Evolutionary conservation across 2,113 vertebrate genomes (phyloP), one percentile per base, ranked within the genome.

Genomic region (Ploceus nigricollis): DNA sequence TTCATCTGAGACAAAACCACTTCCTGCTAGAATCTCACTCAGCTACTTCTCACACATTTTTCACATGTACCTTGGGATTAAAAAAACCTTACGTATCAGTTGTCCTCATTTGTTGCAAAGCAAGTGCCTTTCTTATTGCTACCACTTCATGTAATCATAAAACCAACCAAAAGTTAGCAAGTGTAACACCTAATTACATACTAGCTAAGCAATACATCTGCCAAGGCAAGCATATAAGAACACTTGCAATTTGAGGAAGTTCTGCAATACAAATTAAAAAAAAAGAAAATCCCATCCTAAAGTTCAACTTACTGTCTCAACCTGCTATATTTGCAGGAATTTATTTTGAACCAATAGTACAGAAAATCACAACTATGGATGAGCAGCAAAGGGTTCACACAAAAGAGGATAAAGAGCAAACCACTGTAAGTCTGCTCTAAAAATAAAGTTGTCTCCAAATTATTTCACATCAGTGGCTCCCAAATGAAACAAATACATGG

Each of bases 61-160:
- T 56, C 44, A 70, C 23, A 17, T 6, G 7, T 14, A 71, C 5
- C 13, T 65, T 65, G 24, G 31, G 22, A 72, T 60, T 61, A n/a
- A 73, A 84, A 63, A 45, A 35, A 1, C 4, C 11, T 6, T 30
- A 68, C 0, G 0, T 31, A 82, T n/a, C 51, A 66, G 5, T 22
- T 45, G 8, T 65, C 64, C 31, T 70, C 28, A n/a, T 23, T 14
- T 66, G 22, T 28, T 60, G 48, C 1, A 1, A 82, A 20, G n/a
- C 37, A 89, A 21, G 27, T 76, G 23, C 17, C 57, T 39, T 66
- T 54, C 56, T 72, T 60, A 47, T 17, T 60, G 39, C 61, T 76
- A 53, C 17, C 4, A 4, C 40, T 39, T 35, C 66, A 69, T 9
- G 15, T 22, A 53, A 48, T 39, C 14, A 57, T 44, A 82, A 82